These are phyloP conservation scores for Sitobion miscanthi DNA, from an alignment of 1,140 invertebrate genomes.

Conservation along the genomic window DNA sequence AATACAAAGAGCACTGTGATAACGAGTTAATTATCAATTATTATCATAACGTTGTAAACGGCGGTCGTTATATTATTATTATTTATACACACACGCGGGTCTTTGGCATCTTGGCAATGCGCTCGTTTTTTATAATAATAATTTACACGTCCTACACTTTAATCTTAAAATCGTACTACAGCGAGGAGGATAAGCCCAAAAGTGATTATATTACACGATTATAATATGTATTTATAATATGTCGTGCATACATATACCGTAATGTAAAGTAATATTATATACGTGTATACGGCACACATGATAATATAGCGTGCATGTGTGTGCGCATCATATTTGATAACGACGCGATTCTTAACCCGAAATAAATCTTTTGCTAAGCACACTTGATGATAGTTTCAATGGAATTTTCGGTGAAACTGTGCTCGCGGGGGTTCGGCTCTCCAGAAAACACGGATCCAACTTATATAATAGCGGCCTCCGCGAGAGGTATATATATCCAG, in stretches of 20 bases:
- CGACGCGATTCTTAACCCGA: background rate
- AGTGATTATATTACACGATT: background rate
- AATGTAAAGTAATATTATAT: background rate
- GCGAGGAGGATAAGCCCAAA: background rate
- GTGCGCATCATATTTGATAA: background rate
- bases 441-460: background rate
- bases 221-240: background rate
- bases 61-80: background rate
- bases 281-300: background rate
- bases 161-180: background rate
- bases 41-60: background rate
- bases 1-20: background rate
- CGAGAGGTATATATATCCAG: background rate
- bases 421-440: background rate
- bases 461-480: background rate
- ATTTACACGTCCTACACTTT: background rate
- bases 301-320: too few relatives aligned
- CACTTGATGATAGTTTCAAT: constrained; percentile 28
- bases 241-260: background rate
- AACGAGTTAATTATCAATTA: background rate
- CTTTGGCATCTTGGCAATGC: background rate
- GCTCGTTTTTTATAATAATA: background rate
- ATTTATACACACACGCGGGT: background rate
- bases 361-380: constrained; percentile 24
- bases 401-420: background rate